These are phyloP conservation scores for Charaxes varanes DNA, from an alignment of 1,140 invertebrate species.

Conservation along the genomic window DNA sequence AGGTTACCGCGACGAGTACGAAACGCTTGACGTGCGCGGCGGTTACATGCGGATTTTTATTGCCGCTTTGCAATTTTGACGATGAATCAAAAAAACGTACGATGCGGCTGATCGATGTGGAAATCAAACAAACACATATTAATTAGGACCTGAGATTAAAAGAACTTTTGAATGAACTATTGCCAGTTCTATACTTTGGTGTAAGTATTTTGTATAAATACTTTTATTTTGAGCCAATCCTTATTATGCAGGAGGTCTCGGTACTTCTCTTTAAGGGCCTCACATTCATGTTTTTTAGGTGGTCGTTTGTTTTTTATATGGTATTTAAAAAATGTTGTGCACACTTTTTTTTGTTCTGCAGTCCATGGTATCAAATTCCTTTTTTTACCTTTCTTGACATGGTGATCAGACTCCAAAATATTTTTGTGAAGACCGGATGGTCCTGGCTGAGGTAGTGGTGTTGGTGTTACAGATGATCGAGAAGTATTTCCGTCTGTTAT, in stretches of 20 bases:
- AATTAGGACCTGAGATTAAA: background rate
- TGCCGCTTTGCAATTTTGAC: too few relatives aligned
- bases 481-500: background rate
- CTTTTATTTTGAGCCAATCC: constrained; percentile 24
- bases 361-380: constrained; percentile 11
- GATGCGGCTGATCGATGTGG: too few relatives aligned
- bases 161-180: constrained; percentile 1
- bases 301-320: constrained; percentile 18
- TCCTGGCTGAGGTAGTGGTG: constrained; percentile 4
- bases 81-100: too few relatives aligned
- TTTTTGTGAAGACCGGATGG: constrained; percentile 4
- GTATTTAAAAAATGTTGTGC: constrained; percentile 9
- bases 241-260: constrained; percentile 16
- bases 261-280: constrained; percentile 15
- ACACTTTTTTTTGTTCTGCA: constrained; percentile 8
- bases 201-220: constrained; percentile 21
- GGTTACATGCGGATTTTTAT: too few relatives aligned
- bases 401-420: constrained; percentile 4
- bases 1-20: too few relatives aligned
- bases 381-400: constrained; percentile 12
- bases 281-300: constrained; percentile 23
- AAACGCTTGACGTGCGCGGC: too few relatives aligned
- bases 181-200: constrained; percentile 7
- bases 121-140: too few relatives aligned
- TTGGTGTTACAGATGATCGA: background rate